Percentiles rank a stretch among this genome's conserved stretches.
These are phyloP conservation scores for Neuroterus valhalla DNA, from an alignment of 1,140 invertebrate species.

Conservation along the genomic window DNA sequence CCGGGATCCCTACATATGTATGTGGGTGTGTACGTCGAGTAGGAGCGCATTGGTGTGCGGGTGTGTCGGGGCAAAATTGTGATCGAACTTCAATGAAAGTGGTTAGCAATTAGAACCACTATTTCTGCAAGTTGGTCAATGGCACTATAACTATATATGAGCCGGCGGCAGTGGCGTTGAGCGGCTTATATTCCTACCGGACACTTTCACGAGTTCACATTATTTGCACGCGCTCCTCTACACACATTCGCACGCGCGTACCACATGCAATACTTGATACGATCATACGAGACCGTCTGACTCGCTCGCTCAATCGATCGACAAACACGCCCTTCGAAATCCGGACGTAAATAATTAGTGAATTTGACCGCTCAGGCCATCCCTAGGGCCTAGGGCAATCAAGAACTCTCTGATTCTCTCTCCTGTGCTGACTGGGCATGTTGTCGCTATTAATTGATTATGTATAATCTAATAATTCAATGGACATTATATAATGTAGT, in stretches of 20 bases:
- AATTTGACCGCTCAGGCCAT: no score
- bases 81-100: slow-evolving; percentile 60
- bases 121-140: slow-evolving; percentile 58
- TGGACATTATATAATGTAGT: not conserved
- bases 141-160: slow-evolving; percentile 42
- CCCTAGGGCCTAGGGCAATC: no score
- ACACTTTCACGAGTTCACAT: slow-evolving; percentile 43
- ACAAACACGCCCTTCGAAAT: not conserved
- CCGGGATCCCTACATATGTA: not conserved
- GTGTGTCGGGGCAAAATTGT: slow-evolving; percentile 35
- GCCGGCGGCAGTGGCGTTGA: not conserved
- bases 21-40: not conserved
- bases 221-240: not conserved
- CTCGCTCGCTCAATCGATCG: slow-evolving; percentile 15
- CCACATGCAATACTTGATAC: slow-evolving; percentile 4
- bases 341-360: not conserved
- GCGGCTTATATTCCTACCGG: slow-evolving; percentile 25
- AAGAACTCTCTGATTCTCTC: not conserved
- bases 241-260: not conserved
- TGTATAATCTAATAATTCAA: not conserved
- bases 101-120: slow-evolving; percentile 56
- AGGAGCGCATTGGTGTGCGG: slow-evolving; percentile 28
- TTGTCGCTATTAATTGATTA: slow-evolving; percentile 7
- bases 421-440: not conserved
- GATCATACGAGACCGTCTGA: not conserved